A percentile compares a stretch with the other conserved stretches of the same genome.
Conservation (phyloP, 1,140 invertebrate species). For the Heliconius himera region DNA sequence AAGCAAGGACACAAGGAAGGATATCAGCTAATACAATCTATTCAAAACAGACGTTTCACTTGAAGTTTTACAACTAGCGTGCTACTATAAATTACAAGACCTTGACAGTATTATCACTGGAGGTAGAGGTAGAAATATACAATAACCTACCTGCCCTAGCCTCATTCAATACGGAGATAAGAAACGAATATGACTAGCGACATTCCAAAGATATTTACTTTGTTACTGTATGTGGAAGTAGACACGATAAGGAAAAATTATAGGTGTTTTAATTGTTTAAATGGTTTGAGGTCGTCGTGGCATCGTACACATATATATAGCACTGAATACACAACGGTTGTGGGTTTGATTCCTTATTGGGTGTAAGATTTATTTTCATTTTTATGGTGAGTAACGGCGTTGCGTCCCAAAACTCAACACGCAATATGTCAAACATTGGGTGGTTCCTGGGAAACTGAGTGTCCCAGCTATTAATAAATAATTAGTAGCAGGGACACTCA, state of each 20-base stretch:
- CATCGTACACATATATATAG: too few relatives aligned
- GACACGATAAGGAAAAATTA: background rate
- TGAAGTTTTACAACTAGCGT: background rate
- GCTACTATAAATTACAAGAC: background rate
- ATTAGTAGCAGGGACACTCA: too few relatives aligned
- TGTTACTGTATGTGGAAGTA: background rate
- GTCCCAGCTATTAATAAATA: too few relatives aligned
- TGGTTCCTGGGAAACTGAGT: too few relatives aligned
- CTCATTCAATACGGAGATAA: background rate
- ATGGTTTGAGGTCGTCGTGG: too few relatives aligned
- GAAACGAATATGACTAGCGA: conserved; percentile 13
- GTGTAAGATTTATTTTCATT: too few relatives aligned
- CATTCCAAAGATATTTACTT: conserved; percentile 5
- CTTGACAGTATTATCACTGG: conserved; percentile 6
- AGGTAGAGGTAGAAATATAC: background rate
- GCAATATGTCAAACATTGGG: too few relatives aligned
- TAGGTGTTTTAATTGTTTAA: background rate
- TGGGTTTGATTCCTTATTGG: too few relatives aligned
- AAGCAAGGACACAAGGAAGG: background rate
- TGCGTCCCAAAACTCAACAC: too few relatives aligned
- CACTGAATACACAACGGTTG: too few relatives aligned
- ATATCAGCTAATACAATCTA: background rate
- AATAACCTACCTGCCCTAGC: background rate
- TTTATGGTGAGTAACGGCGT: too few relatives aligned
- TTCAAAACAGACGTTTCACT: background rate